Evolutionary conservation across 2,113 vertebrate genomes (phyloP).

Genomic region (Dasyprocta punctata): DNA sequence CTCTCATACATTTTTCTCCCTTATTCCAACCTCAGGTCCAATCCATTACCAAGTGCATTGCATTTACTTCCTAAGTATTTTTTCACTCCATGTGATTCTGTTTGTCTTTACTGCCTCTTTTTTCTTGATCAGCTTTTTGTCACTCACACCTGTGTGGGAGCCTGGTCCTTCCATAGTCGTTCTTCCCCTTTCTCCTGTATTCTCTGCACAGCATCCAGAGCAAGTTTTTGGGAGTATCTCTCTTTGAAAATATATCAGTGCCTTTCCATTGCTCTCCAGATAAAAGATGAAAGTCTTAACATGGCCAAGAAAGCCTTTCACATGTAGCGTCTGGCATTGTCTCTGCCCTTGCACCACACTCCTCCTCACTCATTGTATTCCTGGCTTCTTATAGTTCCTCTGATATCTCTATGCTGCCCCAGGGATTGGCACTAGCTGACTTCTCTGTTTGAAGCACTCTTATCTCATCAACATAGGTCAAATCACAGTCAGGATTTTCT

Average conservation of each 20-base stretch:
- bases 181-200: neutral
- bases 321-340: neutral
- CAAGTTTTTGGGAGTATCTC: neutral
- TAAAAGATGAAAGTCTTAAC: neutral
- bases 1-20: neutral
- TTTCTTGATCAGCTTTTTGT: neutral
- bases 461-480: neutral
- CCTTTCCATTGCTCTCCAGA: neutral
- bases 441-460: neutral
- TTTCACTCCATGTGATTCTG: neutral
- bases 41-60: neutral
- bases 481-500: neutral
- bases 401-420: neutral
- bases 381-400: neutral
- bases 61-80: neutral
- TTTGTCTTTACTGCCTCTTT: neutral
- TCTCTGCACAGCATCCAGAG: neutral
- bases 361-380: neutral
- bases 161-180: neutral
- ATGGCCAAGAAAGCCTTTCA: fast-evolving
- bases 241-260: neutral
- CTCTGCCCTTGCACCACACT: neutral
- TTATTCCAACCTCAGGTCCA: neutral
- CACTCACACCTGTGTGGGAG: neutral
- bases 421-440: neutral